Conservation (phyloP, 2,797 vertebrate genomes). For the Cercopithecus hamlyni region DNA sequence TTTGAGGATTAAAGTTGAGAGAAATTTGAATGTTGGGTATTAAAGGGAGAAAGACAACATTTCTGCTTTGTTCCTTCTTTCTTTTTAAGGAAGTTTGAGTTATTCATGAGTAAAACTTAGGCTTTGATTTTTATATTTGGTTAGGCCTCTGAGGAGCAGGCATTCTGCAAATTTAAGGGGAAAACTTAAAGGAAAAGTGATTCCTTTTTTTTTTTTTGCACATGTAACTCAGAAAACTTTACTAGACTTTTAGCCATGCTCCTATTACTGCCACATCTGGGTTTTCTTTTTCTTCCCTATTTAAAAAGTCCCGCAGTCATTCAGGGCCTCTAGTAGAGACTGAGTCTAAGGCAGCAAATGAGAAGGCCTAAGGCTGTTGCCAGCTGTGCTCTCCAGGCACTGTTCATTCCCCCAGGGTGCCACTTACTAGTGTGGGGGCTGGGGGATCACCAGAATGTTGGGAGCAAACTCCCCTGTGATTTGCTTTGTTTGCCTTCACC, state of each 20-base stretch:
- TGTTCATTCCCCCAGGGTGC: conserved; percentile 55
- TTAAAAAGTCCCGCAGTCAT: conserved; percentile 63
- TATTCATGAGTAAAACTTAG: conserved; percentile 72
- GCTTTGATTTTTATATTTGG: conserved; percentile 75
- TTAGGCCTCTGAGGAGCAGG: conserved; percentile 59
- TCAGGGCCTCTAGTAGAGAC: conserved; percentile 48
- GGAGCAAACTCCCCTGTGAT: not conserved
- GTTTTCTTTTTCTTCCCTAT: conserved; percentile 73
- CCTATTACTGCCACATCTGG: conserved; percentile 78
- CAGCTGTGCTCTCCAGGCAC: conserved; percentile 67
- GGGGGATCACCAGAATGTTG: not conserved
- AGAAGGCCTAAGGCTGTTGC: conserved; percentile 63
- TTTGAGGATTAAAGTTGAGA: conserved; percentile 56
- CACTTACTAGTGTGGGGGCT: conserved; percentile 44
- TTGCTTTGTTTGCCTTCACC: not conserved
- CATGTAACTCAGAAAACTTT: conserved; percentile 75
- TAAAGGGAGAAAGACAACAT: conserved; percentile 30
- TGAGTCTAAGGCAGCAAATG: conserved; percentile 53
- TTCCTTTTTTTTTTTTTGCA: conserved; percentile 54
- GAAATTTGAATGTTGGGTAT: conserved; percentile 55
- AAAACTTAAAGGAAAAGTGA: conserved; percentile 71
- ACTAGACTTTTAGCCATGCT: conserved; percentile 72
- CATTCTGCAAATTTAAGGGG: conserved; percentile 68
- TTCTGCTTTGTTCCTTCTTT: conserved; percentile 53
- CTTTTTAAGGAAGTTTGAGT: conserved; percentile 25